These are phyloP conservation scores for Vanessa cardui DNA, from an alignment of 2,888 invertebrate species.

Conservation along the genomic window DNA sequence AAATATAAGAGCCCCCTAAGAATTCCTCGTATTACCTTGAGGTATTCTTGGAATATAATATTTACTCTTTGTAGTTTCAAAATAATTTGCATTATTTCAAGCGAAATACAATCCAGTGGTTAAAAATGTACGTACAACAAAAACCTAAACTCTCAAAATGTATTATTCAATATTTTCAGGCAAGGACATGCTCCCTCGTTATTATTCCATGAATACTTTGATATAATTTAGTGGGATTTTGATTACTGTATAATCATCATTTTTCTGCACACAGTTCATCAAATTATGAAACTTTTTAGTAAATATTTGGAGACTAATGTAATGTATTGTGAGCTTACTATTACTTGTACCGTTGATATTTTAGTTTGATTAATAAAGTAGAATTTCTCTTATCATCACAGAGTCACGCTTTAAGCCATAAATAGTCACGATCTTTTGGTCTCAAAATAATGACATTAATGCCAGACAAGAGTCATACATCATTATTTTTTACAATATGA, in stretches of 20 bases:
- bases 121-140: background rate
- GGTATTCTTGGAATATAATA: no score
- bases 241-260: background rate
- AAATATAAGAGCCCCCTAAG: no score
- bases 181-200: conserved; percentile 1
- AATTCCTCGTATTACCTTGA: no score
- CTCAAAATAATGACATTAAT: conserved; percentile 12
- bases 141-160: conserved; percentile 2
- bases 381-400: conserved; percentile 14
- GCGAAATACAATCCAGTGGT: background rate
- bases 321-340: background rate
- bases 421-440: conserved; percentile 43
- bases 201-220: conserved; percentile 5
- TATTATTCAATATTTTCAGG: conserved; percentile 5
- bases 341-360: background rate
- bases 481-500: background rate
- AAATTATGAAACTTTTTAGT: background rate
- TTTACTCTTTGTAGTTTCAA: no score
- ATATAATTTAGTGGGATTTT: background rate
- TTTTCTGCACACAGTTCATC: background rate
- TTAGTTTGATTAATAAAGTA: conserved; percentile 5
- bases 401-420: conserved; percentile 50
- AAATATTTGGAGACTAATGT: background rate
- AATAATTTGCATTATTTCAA: background rate
- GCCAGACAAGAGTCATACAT: background rate